Evolutionary conservation across 2,888 invertebrate genomes (phyloP), one percentile per base, ranked within the genome.

Genomic region (Stenodera caucasica): DNA sequence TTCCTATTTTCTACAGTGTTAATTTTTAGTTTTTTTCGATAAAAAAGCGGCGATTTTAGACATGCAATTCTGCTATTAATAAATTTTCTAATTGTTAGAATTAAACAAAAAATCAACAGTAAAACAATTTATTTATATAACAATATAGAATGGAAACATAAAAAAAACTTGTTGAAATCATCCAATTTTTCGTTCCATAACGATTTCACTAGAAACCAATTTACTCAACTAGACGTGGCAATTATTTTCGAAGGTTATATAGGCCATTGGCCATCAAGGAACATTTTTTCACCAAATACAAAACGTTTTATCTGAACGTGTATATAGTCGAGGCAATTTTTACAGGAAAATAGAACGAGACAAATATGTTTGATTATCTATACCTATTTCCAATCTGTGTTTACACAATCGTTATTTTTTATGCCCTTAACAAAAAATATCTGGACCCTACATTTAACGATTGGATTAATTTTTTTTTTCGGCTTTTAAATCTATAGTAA

Each of bases 201-300:
- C 12, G 12, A 45, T 45, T 45, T 23, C 45, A 45, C 45, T 45
- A 45, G 45, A 45, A 45, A 45, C 45, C 45, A 45, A 45, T 45
- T 45, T 45, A 45, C 21, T 45, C 12, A 1, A 45, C 45, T 45
- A 23, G 45, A 45, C 45, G 45, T 45, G 23, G 45, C 45, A 45
- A 45, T 45, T 45, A 45, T 45, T 45, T 45, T 45, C 45, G 7
- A 45, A 45, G 45, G 45, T 45, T 45, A 45, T 45, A 45, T 26
- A 26, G 26, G 26, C 26, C 26, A 26, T 26, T 5, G 45, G 45
- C 45, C 18, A 45, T 45, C 45, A 45, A 45, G 45, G 23, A 45
- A 45, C 12, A 18, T 21, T 23, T 45, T 45, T 45, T 45, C 21
- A 12, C 1, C 11, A 45, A 45, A 45, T 45, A 45, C 45, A 45